Base-by-base conservation (phyloP, 2,888 invertebrate genomes). In the Caenorhabditis sp. region DNA sequence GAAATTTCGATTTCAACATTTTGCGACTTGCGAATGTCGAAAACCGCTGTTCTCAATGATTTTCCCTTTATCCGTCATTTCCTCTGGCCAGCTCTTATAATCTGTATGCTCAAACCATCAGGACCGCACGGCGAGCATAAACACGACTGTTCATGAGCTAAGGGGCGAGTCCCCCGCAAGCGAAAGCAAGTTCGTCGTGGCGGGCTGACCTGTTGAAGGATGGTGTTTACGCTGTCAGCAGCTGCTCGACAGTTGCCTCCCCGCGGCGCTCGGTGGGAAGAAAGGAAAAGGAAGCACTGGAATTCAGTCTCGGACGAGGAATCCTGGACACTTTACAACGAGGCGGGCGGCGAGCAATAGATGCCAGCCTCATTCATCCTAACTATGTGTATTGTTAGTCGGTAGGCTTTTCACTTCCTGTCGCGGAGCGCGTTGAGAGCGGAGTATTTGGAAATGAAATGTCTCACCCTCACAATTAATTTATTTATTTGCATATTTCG, bases 351-450 rank as follows among this genome's bases (percentile, higher is more conserved):
- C 53, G 51, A 28, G 53, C 22, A 65, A 74, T 74, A 65, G 65
- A 76, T 76, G 76, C 60, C 51, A 65, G 76, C 58, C 76, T 76
- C 76, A 76, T 76, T 76, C 76, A 76, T 76, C 67, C 76, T 76
- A 76, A 76, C 76, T 76, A 76, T 76, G 76, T 76, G 76, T 76
- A 76, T 76, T 76, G 76, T 76, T 76, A 76, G 76, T 76, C 67
- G 67, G 76, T 76, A 76, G 67, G 67, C 76, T 60, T 53, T 61
- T 76, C 67, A 53, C 67, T 76, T 76, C 76, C 67, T 67, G 76
- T 76, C 76, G 76, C 18, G 2, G 65, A 35, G 32, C 28, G 18
- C 24, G 8, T 37, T 2, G 28, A 58, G 40, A 44, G 22, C 18
- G 22, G 65, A 67, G 61, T 61, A 67, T 51, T 53, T 53, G n/a